Evolutionary conservation across 1,140 invertebrate genomes (phyloP).

Genomic region (Colletes latitarsis): DNA sequence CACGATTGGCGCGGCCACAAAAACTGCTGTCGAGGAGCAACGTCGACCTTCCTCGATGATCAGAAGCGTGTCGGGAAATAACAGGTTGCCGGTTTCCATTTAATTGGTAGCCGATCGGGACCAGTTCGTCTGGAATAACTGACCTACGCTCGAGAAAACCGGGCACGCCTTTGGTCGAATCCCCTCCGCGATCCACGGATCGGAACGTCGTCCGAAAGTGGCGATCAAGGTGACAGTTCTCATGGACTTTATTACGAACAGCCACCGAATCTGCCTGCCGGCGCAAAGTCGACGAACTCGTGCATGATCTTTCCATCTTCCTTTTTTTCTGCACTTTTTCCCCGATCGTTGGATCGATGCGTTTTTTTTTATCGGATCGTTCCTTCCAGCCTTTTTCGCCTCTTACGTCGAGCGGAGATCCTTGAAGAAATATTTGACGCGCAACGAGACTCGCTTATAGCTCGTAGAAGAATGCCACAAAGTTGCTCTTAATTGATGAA

Average conservation of each 20-base stretch:
- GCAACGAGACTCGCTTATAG: conserved; percentile 36
- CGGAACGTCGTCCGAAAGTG: background rate
- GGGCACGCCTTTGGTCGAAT: background rate
- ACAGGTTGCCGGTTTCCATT: conserved; percentile 61
- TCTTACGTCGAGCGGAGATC: conserved; percentile 5
- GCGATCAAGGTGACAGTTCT: conserved; percentile 24
- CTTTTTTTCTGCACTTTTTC: too few relatives aligned
- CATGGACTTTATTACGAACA: background rate
- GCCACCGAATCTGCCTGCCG: background rate
- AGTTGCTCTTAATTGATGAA: background rate
- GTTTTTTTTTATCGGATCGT: background rate
- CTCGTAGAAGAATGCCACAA: too few relatives aligned
- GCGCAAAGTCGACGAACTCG: conserved; percentile 3
- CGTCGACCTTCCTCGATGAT: conserved; percentile 51
- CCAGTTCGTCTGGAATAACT: conserved; percentile 71
- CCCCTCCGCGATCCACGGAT: background rate
- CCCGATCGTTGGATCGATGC: too few relatives aligned
- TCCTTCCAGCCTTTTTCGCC: background rate
- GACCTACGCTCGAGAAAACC: conserved; percentile 63
- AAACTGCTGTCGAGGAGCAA: conserved; percentile 20
- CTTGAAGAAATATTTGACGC: conserved; percentile 56
- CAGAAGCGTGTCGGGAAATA: conserved; percentile 60
- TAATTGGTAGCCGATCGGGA: conserved; percentile 63
- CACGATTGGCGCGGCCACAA: background rate
- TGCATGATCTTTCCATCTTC: background rate